Evolutionary conservation across 2,797 vertebrate genomes (phyloP), one percentile per base, ranked within the genome.

Genomic region (Sebastes goodei): DNA sequence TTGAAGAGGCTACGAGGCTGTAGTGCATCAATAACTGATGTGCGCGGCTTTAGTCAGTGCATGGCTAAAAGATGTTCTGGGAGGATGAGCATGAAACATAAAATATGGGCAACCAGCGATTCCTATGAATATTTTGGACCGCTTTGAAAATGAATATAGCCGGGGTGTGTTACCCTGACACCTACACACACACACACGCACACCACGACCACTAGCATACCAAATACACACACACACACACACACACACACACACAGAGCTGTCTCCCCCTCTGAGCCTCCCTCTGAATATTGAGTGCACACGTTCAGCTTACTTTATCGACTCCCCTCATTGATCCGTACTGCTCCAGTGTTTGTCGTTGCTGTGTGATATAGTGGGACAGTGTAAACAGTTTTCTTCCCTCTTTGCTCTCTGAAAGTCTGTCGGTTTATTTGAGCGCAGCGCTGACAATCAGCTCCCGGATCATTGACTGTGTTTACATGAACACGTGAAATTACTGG

Each of bases 11-110:
- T 74, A 78, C 69, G 33, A 76, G 86, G 76, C 83, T 83, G 80
- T 64, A 83, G 68, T 66, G 88, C 85, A 86, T 92, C 82, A 90
- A 81, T 89, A 91, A 92, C 86, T 86, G 76, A 93, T 88, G 78
- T 71, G 56, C 49, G 69, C 84, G 81, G 88, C 76, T 87, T 85
- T 76, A 73, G 79, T 79, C 63, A 38, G 65, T 55, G 84, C 78
- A 86, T 91, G 84, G 84, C 79, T 88, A 76, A 88, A 84, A 91
- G 35, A 89, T 80, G 86, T 89, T 89, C 81, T 61, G 75, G 81
- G 65, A 88, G 82, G 87, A 83, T 71, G 84, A 90, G 80, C 79
- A 80, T 86, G 78, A 87, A 89, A 83, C 61, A 80, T 82, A 71
- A 85, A 89, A 90, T 85, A 87, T 82, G 74, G 59, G 42, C 69